A percentile compares a stretch with the other conserved stretches of the same genome.
Evolutionary conservation across 2,888 invertebrate species (phyloP).

Genomic region (Sisyra nigra): DNA sequence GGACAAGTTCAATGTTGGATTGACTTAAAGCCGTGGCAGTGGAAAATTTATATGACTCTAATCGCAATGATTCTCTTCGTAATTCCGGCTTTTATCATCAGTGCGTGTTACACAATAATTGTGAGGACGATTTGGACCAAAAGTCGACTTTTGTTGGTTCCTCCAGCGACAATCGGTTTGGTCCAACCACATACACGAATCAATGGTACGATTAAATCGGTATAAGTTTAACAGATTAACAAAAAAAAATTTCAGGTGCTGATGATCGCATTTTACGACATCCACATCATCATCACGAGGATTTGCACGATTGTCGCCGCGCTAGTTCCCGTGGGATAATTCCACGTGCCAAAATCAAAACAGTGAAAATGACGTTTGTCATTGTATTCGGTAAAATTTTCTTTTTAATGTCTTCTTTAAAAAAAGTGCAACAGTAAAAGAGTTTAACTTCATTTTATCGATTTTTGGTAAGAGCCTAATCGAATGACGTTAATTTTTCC

Average conservation of each 20-base stretch:
- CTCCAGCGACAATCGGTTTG: conserved; percentile 26
- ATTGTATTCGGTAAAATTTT: conserved; percentile 72
- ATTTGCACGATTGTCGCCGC: conserved; percentile 37
- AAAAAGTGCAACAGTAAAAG: too few species aligned
- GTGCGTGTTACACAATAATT: conserved; percentile 80
- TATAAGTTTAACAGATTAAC: not conserved
- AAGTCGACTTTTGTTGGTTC: conserved; percentile 46
- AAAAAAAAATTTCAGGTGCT: conserved; percentile 17
- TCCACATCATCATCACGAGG: conserved; percentile 20
- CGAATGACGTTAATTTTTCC: not conserved
- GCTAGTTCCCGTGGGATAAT: conserved; percentile 87
- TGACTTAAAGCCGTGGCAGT: conserved; percentile 55
- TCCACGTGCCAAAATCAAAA: conserved; percentile 90
- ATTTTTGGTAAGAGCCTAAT: not conserved
- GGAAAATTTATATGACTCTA: conserved; percentile 80
- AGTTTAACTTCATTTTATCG: not conserved
- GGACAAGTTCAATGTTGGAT: conserved; percentile 78
- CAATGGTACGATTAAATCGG: not conserved
- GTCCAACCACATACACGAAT: not conserved
- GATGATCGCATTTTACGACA: conserved; percentile 17
- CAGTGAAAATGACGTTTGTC: conserved; percentile 94
- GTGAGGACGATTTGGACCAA: conserved; percentile 87
- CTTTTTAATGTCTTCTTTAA: conserved; percentile 4
- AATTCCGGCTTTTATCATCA: conserved; percentile 73
- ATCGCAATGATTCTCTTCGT: conserved; percentile 71